Base-by-base conservation (phyloP, 2,113 vertebrate genomes). In the Sinosuthora webbiana region DNA sequence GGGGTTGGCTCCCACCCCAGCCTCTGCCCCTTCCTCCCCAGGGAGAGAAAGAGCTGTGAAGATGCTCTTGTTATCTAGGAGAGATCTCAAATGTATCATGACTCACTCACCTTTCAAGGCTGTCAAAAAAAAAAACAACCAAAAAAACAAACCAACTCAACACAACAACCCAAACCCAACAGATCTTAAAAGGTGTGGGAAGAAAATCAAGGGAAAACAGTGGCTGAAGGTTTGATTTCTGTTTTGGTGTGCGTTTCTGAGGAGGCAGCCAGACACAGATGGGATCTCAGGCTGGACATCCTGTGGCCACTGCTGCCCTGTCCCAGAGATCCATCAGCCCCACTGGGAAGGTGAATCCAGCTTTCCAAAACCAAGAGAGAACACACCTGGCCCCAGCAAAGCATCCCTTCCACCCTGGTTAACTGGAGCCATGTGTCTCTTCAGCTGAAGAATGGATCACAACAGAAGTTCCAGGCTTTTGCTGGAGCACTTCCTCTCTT, bases 21-120 rank as follows among this genome's bases (percentile, higher is more conserved):
- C 25, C 55, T 74, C 68, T 85, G n/a, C 50, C 33, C 45, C 18
- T 88, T 49, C 69, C 17, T 79, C 28, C 24, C 50, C 21, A 47
- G 33, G 20, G 45, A 74, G 7, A 57, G 71, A 64, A 62, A 53
- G 69, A 86, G 39, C 86, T 67, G 55, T 50, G 59, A 79, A 80
- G 63, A 70, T 63, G 50, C 33, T 95, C 50, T 0, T 86, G 75
- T 86, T 90, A 70, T 25, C 83, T 87, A 70, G 76, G 59, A 76
- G 35, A 77, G 17, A 89, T 83, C 73, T 91, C 73, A 77, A 63
- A 62, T 59, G 16, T 42, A 63, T 42, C 78, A 78, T 95, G 92
- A 94, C 67, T 94, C 71, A 95, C 59, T 81, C 83, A 89, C 80
- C 83, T 93, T 83, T 69, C 73, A 90, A 86, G 93, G 60, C 39